Evolutionary conservation across 2,113 vertebrate species (phyloP), one percentile per base, ranked within the genome.

Genomic region (Galemys pyrenaicus): DNA sequence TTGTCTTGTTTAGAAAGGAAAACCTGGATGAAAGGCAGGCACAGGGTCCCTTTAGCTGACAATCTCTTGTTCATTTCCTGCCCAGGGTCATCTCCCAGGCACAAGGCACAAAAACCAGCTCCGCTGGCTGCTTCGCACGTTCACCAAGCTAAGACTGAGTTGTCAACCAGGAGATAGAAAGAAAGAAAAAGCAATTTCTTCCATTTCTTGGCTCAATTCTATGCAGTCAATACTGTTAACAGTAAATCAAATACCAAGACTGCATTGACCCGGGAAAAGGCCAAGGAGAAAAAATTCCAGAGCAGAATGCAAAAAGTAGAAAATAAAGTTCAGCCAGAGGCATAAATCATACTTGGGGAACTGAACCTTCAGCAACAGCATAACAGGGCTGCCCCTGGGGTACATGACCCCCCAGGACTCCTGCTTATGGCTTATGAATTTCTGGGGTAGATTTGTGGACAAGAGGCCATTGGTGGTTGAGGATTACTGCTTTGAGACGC

Each of bases 201-300:
- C 87, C 74, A 49, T 94, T 96, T 97, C 94, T 96, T 95, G 97
- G 96, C 95, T 96, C 95, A 89, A 93, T 95, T 80, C 92, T 94
- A 65, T 75, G 94, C 94, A 94, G 94, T 95, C 97, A 94, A 95
- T 97, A 96, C 92, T 71, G 96, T 96, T 96, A 94, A 93, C 96
- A 93, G 96, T 97, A 97, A 97, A 97, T 97, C 96, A 96, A 96
- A 92, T 93, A 97, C 94, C 97, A 96, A 84, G 89, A 89, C 87
- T 89, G 97, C 94, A 84, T 44, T 96, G 96, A 96, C 97, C 96
- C 96, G 39, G 80, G 93, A 80, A 97, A 96, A 96, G 97, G 92
- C 80, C 94, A 94, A 80, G 93, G 87, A 91, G 92, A 94, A 96
- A 96, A 91, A 94, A 84, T 74, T 56, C 64, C 82, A 56, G 64